Percentiles rank a stretch among this genome's conserved stretches.
phyloP scores from a whole-genome alignment of 2,888 invertebrate genomes.

The Tricholauxania praeusta region DNA sequence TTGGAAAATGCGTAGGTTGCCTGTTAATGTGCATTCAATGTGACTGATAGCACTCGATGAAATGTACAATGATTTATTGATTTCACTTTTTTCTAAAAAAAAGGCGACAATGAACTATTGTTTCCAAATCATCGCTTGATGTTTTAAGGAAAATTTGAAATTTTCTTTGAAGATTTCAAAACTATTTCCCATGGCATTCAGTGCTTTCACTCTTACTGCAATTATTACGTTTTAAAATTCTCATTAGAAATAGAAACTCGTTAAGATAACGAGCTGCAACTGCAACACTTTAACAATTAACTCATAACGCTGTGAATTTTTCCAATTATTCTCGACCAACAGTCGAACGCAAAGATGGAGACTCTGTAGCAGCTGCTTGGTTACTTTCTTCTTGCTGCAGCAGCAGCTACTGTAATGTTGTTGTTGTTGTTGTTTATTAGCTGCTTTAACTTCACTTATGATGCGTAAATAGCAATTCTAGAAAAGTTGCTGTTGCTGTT shows the following conservation, averaged over 20 bases:
- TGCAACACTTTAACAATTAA: no score
- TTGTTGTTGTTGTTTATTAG: slow-evolving; percentile 1
- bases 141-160: not conserved
- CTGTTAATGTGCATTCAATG: no score
- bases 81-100: no score
- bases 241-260: slow-evolving; percentile 25
- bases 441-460: slow-evolving; percentile 14
- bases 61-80: no score
- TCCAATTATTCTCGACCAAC: slow-evolving; percentile 10
- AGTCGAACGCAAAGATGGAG: not conserved
- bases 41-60: no score
- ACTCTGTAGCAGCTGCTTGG: not conserved
- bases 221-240: slow-evolving; percentile 31
- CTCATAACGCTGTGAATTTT: slow-evolving; percentile 34
- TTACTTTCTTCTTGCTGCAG: not conserved
- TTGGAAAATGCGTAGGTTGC: no score
- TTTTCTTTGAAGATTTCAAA: no score
- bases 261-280: no score
- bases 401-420: not conserved
- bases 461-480: slow-evolving; percentile 24
- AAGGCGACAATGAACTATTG: no score
- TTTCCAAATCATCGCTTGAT: not conserved
- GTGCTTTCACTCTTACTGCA: not conserved
- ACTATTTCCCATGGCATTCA: no score
- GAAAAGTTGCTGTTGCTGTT: not conserved